phyloP scores from a whole-genome alignment of 1,140 invertebrate species.

The Melanaphis sacchari region DNA sequence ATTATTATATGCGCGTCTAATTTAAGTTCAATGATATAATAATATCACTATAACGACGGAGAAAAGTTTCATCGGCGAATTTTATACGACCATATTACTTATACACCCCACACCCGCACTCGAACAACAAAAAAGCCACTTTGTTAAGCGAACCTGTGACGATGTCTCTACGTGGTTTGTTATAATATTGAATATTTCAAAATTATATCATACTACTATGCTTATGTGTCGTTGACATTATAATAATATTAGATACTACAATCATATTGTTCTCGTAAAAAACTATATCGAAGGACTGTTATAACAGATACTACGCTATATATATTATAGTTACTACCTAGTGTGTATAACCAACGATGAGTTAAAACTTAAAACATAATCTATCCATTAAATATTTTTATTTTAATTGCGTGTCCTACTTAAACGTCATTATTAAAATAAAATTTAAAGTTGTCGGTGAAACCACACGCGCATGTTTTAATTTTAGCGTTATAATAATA shows the following conservation, averaged over 20 bases:
- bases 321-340: background rate
- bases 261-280: background rate
- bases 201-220: background rate
- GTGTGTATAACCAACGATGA: background rate
- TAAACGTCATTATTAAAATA: background rate
- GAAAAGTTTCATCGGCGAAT: too few species aligned
- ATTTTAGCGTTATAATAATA: background rate
- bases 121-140: background rate
- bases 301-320: background rate
- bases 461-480: background rate
- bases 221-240: background rate
- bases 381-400: background rate
- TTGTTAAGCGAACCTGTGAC: background rate
- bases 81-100: too few species aligned
- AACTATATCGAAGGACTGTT: background rate
- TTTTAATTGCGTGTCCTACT: background rate
- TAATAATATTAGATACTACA: background rate
- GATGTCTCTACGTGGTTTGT: background rate
- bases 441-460: background rate
- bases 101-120: background rate
- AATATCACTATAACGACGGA: background rate
- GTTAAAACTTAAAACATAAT: slow-evolving; percentile 7
- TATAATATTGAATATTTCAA: background rate
- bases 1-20: background rate
- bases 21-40: background rate